Percentiles rank a stretch among this genome's conserved stretches.
Conservation (phyloP, 2,797 vertebrate species). For the Eulemur rubriventer region DNA sequence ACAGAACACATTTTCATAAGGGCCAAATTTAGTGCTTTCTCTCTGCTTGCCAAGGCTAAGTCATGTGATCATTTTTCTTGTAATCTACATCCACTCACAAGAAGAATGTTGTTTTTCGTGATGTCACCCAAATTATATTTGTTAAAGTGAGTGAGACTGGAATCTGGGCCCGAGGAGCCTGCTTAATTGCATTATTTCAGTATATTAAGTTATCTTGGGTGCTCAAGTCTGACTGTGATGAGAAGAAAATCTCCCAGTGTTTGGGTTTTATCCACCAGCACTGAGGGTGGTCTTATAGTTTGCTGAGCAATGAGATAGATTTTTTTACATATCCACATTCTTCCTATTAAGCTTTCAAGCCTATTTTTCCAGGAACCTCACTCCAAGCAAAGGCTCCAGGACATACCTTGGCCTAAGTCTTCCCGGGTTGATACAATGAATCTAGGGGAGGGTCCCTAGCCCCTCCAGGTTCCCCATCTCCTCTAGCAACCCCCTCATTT, state of each 20-base stretch:
- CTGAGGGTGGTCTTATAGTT: constrained; percentile 46
- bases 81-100: constrained; percentile 64
- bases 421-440: background rate
- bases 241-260: constrained; percentile 57
- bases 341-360: constrained; percentile 36
- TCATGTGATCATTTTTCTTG: constrained; percentile 67
- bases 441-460: background rate
- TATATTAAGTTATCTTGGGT: constrained; percentile 63
- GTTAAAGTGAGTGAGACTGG: constrained; percentile 63
- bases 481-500: background rate
- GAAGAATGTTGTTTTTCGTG: constrained; percentile 70
- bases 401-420: background rate
- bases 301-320: constrained; percentile 40
- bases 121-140: constrained; percentile 68
- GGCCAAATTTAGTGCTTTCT: constrained; percentile 57
- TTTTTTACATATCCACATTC: constrained; percentile 32
- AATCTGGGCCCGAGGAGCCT: constrained; percentile 43
- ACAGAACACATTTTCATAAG: constrained; percentile 62
- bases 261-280: constrained; percentile 55
- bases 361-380: constrained; percentile 30
- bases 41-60: constrained; percentile 50
- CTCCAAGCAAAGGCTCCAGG: constrained; percentile 13
- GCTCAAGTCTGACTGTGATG: constrained; percentile 51
- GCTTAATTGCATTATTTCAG: constrained; percentile 66
- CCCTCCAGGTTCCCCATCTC: background rate